phyloP scores from a whole-genome alignment of 2,888 invertebrate genomes.

The Aleiodes alternator region DNA sequence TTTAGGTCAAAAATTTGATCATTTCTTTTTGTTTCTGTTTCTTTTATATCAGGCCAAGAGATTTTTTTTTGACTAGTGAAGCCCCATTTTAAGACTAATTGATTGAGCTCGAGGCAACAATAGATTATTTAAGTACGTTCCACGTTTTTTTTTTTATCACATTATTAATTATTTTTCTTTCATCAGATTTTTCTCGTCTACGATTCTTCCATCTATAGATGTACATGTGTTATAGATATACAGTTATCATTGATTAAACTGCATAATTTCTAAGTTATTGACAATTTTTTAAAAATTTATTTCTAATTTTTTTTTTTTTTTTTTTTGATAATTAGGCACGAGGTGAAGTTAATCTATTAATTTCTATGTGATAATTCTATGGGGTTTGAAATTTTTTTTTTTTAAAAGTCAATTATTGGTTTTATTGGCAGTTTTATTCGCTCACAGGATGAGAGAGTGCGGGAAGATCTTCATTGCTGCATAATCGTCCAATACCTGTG shows the following conservation, averaged over 20 bases:
- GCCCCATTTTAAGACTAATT: constrained; percentile 21
- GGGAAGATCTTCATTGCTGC: constrained; percentile 90
- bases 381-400: constrained; percentile 38
- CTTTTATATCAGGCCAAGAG: neutral
- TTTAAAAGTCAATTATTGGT: neutral
- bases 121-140: constrained; percentile 66
- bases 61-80: constrained; percentile 10
- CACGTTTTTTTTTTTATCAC: constrained; percentile 63
- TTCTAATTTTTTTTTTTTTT: neutral
- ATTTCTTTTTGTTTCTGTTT: neutral
- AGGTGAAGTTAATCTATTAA: constrained; percentile 63
- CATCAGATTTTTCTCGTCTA: too few relatives aligned
- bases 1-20: too few relatives aligned
- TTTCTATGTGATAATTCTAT: constrained; percentile 43
- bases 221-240: neutral
- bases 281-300: neutral
- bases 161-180: constrained; percentile 50
- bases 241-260: neutral
- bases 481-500: constrained; percentile 87
- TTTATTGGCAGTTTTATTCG: constrained; percentile 45
- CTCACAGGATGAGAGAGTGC: constrained; percentile 81
- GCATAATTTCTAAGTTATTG: neutral
- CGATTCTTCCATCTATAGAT: too few relatives aligned
- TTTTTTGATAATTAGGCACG: constrained; percentile 64
- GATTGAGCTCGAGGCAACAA: constrained; percentile 40